Conservation (phyloP, 1,140 invertebrate genomes). For the Drosophila insularis region DNA sequence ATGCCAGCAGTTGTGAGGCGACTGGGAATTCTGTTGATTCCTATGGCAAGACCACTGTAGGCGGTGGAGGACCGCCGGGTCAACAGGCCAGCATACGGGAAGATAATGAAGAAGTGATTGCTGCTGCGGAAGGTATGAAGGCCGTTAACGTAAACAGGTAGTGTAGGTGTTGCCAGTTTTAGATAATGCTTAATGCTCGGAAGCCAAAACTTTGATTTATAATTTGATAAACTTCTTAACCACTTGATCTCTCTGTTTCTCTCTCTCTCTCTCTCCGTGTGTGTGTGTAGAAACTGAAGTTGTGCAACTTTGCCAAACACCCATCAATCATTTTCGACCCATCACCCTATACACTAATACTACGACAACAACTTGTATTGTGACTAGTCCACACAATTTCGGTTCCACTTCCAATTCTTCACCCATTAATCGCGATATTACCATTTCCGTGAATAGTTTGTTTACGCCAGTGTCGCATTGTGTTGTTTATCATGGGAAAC, state of each 20-base stretch:
- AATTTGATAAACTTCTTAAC: neutral
- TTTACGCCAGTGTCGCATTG: constrained; percentile 44
- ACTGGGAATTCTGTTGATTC: constrained; percentile 26
- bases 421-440: constrained; percentile 27
- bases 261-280: neutral
- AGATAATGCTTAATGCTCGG: constrained; percentile 37
- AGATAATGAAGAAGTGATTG: constrained; percentile 69
- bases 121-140: constrained; percentile 83
- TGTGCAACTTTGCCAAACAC: constrained; percentile 53
- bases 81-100: constrained; percentile 67
- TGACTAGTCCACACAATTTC: neutral
- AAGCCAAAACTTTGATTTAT: too few relatives aligned
- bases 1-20: constrained; percentile 39
- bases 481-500: constrained; percentile 67
- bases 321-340: constrained; percentile 59
- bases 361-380: neutral
- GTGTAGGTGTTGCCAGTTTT: constrained; percentile 62
- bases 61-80: neutral
- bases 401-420: neutral
- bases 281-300: constrained; percentile 58
- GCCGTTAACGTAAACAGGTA: constrained; percentile 60
- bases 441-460: constrained; percentile 50
- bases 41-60: constrained; percentile 25
- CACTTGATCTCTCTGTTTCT: neutral
- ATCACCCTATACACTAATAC: constrained; percentile 35